phyloP scores from a whole-genome alignment of 2,888 invertebrate genomes.

The Petrolisthes manimaculis region DNA sequence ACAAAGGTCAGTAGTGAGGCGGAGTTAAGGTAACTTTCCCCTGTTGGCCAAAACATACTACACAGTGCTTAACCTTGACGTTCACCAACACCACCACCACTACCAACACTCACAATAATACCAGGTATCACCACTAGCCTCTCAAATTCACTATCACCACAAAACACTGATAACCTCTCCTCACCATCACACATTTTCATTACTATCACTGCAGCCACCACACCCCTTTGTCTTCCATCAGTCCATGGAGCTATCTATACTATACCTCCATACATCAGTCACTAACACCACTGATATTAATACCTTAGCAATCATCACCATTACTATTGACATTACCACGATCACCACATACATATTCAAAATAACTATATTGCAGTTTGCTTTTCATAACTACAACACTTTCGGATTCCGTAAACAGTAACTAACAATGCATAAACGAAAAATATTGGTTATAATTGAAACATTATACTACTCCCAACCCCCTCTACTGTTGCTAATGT shows the following conservation, averaged over 20 bases:
- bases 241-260: too few relatives aligned
- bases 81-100: neutral
- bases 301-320: neutral
- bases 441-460: too few relatives aligned
- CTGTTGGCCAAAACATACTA: neutral
- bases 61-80: neutral
- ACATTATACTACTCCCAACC: too few relatives aligned
- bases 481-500: too few relatives aligned
- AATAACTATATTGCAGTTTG: neutral
- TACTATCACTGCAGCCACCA: neutral
- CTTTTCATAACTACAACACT: too few relatives aligned
- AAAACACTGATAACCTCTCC: neutral
- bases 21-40: neutral
- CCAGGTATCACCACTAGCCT: neutral
- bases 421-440: too few relatives aligned
- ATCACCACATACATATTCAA: too few relatives aligned
- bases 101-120: neutral
- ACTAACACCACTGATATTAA: too few relatives aligned
- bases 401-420: too few relatives aligned
- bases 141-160: neutral
- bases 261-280: too few relatives aligned
- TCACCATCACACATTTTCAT: neutral
- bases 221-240: neutral
- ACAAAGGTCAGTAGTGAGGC: too few relatives aligned
- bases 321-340: neutral